These are phyloP conservation scores for Thalpophila matura DNA, from an alignment of 2,888 invertebrate species.

Conservation along the genomic window DNA sequence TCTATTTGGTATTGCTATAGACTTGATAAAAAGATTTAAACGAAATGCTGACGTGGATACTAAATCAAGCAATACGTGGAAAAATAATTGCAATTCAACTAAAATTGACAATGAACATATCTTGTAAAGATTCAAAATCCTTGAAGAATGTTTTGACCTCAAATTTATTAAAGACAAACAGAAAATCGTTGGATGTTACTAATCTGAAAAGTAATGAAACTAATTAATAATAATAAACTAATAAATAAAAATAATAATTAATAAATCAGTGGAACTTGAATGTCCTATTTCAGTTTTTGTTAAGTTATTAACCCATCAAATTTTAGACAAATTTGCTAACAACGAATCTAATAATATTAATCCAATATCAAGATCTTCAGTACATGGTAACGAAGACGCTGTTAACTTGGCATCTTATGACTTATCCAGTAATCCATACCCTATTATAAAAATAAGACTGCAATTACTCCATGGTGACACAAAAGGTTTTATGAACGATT, in stretches of 20 bases:
- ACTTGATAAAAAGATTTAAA: slow-evolving; percentile 30
- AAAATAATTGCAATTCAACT: background rate
- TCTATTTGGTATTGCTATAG: slow-evolving; percentile 5
- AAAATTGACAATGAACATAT: background rate
- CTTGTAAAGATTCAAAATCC: background rate
- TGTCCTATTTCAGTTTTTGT: slow-evolving; percentile 14
- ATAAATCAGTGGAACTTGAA: background rate
- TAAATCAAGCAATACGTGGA: background rate
- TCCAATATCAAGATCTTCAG: background rate
- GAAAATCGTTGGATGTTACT: background rate
- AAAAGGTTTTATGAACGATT: background rate
- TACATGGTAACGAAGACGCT: background rate
- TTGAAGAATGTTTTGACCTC: background rate
- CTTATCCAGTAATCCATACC: background rate
- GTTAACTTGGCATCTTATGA: background rate
- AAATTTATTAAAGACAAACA: background rate
- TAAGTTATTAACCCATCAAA: background rate
- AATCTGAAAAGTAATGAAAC: background rate
- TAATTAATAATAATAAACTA: no score
- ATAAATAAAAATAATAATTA: no score
- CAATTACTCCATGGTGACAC: slow-evolving; percentile 17
- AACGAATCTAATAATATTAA: background rate
- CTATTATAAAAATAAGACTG: background rate
- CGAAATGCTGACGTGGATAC: background rate
- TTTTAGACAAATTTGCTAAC: background rate